Evolutionary conservation across 2,888 invertebrate species (phyloP), one percentile per base, ranked within the genome.

Genomic region (Cyaniris semiargus): DNA sequence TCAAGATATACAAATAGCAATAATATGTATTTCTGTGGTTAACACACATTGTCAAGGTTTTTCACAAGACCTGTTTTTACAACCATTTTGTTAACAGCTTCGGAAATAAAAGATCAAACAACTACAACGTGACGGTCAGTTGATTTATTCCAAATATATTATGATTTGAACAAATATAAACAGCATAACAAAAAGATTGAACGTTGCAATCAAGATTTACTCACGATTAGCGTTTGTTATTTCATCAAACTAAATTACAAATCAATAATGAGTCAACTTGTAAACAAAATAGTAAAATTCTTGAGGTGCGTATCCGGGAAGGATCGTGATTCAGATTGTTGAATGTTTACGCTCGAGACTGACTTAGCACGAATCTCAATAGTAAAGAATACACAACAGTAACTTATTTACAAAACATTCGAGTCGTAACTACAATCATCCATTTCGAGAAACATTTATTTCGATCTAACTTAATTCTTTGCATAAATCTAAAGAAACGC

Each of bases 401-500:
- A 23, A 44, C 72, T 38, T 72, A 38, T 72, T 38, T 44, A 72
- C 38, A 44, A 38, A 72, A 72, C 13, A 72, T 10, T 13, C n/a
- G 38, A 75, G 5, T 23, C 5, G 27, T 31, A 27, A 10, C 71
- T 13, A 75, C 21, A 38, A 75, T 27, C 13, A 31, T 75, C 15
- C n/a, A 58, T 31, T 75, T 75, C 60, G 7, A 7, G 60, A 38
- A 44, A 60, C 60, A 60, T 66, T 60, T 44, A 56, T 53, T 53
- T 18, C 48, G 53, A 75, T 53, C 38, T 66, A 75, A 31, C 77
- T 7, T n/a, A 70, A 66, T 75, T 75, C 66, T 38, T 15, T 70
- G 66, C 70, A 77, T 70, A 75, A 77, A 70, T 77, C 70, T 27
- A 38, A 8, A 27, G 38, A 70, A 70, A 75, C 44, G 27, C 71